Base-by-base conservation (phyloP, 2,113 vertebrate species). In the Larimichthys polyactis region DNA sequence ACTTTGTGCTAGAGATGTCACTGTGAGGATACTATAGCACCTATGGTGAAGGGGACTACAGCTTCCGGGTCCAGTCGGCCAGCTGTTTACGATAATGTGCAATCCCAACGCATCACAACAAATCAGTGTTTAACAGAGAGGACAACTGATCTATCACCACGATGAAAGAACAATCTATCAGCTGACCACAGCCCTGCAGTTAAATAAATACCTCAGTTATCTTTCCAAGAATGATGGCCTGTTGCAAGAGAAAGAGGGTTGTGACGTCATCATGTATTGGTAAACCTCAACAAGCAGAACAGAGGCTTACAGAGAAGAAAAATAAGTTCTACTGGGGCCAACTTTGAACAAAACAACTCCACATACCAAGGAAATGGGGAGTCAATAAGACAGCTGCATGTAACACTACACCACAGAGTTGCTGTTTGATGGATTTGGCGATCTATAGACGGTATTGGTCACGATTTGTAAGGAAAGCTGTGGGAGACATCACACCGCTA, bases 131-230 rank as follows among this genome's bases (percentile, higher is more conserved):
- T 52, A 43, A 66, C 11, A 65, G 46, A 79, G n/a, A 57, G 16
- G 16, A 77, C 14, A 55, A 43, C 59, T 52, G 44, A 78, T 84
- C 71, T 91, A 94, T 77, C 88, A 93, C 90, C 77, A 48, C 4
- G 40, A 63, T 5, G 55, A 84, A 87, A 78, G 86, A 85, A 89
- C 57, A 89, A 91, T 79, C 90, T 91, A 94, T 87, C 82, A 89
- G 90, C 85, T 75, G 78, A 52, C 64, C 90, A 78, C 65, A 85
- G 76, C 67, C 70, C 62, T 49, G 71, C 11, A 82, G 68, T 24
- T 86, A 67, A 90, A 87, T 90, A 92, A 95, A 95, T 96, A 97
- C 95, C 96, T 97, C 94, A 46, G 93, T 95, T 91, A 96, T 90
- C 92, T 91, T 96, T 91, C 94, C 91, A 90, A 94, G 88, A 92